phyloP scores from a whole-genome alignment of 2,888 invertebrate genomes.

The Odontocolon sp. region DNA sequence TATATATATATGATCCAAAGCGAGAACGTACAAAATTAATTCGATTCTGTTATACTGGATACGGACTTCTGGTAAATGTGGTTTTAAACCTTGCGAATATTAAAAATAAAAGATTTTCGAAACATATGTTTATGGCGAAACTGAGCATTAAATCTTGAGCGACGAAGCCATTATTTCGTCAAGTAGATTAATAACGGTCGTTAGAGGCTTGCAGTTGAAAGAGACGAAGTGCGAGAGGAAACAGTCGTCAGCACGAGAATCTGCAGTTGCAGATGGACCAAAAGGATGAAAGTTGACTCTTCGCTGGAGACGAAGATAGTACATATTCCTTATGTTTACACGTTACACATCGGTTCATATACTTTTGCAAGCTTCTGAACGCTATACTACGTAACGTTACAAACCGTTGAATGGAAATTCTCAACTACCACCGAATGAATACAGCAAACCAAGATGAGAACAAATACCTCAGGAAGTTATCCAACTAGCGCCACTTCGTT shows the following conservation, averaged over 20 bases:
- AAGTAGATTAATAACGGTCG: slow-evolving; percentile 55
- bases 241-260: slow-evolving; percentile 28
- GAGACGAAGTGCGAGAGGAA: not conserved
- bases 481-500: slow-evolving; percentile 44
- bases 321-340: slow-evolving; percentile 27
- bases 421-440: not conserved
- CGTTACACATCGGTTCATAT: not conserved
- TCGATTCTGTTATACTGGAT: not conserved
- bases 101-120: slow-evolving; percentile 23
- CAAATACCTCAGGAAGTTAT: slow-evolving; percentile 5
- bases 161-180: slow-evolving; percentile 56
- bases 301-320: not conserved
- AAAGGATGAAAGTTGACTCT: slow-evolving; percentile 28
- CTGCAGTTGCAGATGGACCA: slow-evolving; percentile 17
- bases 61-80: slow-evolving; percentile 8
- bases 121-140: slow-evolving; percentile 36
- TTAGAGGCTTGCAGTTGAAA: slow-evolving; percentile 34
- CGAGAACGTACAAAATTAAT: not conserved
- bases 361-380: slow-evolving; percentile 20
- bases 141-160: slow-evolving; percentile 44
- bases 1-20: no score
- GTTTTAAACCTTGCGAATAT: slow-evolving; percentile 25
- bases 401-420: slow-evolving; percentile 54
- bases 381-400: slow-evolving; percentile 21
- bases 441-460: not conserved